Evolutionary conservation across 2,797 vertebrate genomes (phyloP), one percentile per base, ranked within the genome.

Genomic region (Xyrichtys novacula): DNA sequence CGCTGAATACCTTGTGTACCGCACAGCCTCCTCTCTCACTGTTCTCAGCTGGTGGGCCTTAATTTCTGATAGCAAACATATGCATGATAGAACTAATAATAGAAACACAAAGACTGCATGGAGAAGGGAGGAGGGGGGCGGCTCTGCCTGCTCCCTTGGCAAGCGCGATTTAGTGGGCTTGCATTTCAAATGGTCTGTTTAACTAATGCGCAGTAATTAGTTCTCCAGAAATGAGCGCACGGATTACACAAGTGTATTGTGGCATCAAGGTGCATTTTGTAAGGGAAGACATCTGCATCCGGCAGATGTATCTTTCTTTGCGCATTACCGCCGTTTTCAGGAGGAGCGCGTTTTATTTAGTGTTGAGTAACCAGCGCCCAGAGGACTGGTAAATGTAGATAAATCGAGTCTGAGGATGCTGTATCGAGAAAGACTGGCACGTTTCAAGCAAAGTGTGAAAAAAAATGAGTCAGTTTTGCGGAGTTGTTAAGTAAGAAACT

Each of bases 111-210:
- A 86, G 76, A 72, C 59, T 61, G 65, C 49, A 39, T 25, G 29
- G 58, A 47, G 20, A 65, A 36, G 79, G 52, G 29, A 29, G 19
- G 49, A 25, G 17, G 56, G 63, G 65, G 70, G 34, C 23, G 46
- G 65, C 66, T 71, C 32, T 4, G 65, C 73, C 32, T 4, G 65
- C 73, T 89, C 83, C 82, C 81, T 69, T 89, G 81, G 85, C 83
- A 87, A 81, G 81, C 58, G 50, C 65, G 80, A 88, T 85, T 88
- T 85, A 80, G 79, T 67, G 79, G 82, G 83, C 85, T 76, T 89
- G 87, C 81, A 81, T 89, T 90, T 86, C 84, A 83, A 88, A 90
- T 89, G 91, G 87, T 90, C 90, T 90, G 90, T 90, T 90, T 90
- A 88, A 90, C 91, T 90, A 88, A 90, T 89, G 87, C 54, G 66